Evolutionary conservation across 2,888 invertebrate species (phyloP), one percentile per base, ranked within the genome.

Genomic region (Pterostichus madidus): DNA sequence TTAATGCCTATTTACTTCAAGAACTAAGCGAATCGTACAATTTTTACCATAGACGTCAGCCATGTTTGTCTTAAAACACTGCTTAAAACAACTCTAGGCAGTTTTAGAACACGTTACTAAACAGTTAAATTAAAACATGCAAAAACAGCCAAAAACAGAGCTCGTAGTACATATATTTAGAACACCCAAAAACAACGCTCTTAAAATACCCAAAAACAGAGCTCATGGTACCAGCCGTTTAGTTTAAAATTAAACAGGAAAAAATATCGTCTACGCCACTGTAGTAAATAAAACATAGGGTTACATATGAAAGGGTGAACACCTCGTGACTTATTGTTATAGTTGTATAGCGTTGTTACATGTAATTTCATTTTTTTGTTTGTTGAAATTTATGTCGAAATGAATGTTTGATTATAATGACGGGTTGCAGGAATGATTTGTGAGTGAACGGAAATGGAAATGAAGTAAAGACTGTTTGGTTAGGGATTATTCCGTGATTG

Each of bases 301-400:
- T 32, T 64, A 39, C n/a, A 35, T 71, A 71, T 15, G 13, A 15
- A 71, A 71, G 17, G 32, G 39, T 39, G 17, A 4, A 13, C 39
- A 39, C 44, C 68, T 44, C 17, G 15, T 71, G 68, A 39, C 44
- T 44, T 71, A 71, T 71, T 71, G 68, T 71, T 44, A 71, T 44
- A 44, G 32, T 64, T 64, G 32, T 64, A 71, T 71, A 71, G 17
- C 68, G 44, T 44, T 71, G 68, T 71, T 71, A 71, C 39, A 71
- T 44, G 17, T 44, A 71, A 71, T 71, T 71, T 64, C 6, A 64
- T 64, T 64, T 64, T 56, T 64, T 71, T 71, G 17, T 44, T 71
- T 71, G 68, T 71, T 71, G 15, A 24, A 71, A 71, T 71, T 71
- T 44, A 71, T 71, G 68, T 71, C 68, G 17, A 13, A 49, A 35